Evolutionary conservation across 2,113 vertebrate species (phyloP), one percentile per base, ranked within the genome.

Genomic region (Phaethornis superciliosus): DNA sequence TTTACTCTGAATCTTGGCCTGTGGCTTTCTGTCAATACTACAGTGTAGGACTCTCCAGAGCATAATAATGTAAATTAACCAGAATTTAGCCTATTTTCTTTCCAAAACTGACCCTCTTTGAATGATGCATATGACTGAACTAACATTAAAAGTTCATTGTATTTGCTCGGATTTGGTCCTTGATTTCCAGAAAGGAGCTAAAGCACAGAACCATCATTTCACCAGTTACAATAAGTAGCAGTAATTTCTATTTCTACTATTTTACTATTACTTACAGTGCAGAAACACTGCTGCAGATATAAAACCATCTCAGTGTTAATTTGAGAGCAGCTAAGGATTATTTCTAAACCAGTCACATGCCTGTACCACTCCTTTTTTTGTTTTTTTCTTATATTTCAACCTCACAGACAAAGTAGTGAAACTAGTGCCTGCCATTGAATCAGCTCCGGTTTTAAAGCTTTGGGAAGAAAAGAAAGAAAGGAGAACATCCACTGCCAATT

Each of bases 51-150:
- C 16, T 54, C 46, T 35, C 35, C 15, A 46, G 60, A 40, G 23
- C 56, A 52, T 30, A 49, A 74, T 28, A 16, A 42, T 8, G 27
- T 40, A 49, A 44, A 33, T 81, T n/a, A 2, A 1, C 37, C 35
- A 30, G 24, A 75, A 74, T 11, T 21, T 51, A 58, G 22, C 5
- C 28, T 60, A 32, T 70, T 62, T 89, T 65, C 18, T 81, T 86
- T 46, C 12, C 24, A 46, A 81, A 70, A 30, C 11, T 7, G 1
- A 19, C 42, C 33, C 8, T 82, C 17, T 83, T 67, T 71, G 49
- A 79, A n/a, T 0, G 2, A 46, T 1, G 4, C 30, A 46, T 1
- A 3, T 12, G 4, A 20, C 24, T 79, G 22, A 32, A 64, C 64
- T 35, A 52, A 15, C 21, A n/a, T 42, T 32, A 75, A 21, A 86